Base-by-base conservation (phyloP, 2,888 invertebrate species). In the Clusia tigrina region DNA sequence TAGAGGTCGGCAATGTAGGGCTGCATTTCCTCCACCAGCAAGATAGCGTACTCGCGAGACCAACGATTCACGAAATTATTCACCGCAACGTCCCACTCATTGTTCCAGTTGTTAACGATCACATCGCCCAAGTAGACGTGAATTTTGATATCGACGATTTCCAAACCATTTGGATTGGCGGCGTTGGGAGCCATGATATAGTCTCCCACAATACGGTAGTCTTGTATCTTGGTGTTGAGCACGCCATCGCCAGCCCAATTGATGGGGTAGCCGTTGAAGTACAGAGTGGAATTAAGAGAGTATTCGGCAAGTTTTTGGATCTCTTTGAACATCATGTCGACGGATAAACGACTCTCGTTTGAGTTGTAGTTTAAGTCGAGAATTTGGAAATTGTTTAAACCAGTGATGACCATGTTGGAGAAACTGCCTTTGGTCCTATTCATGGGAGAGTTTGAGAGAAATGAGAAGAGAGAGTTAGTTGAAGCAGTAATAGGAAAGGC, bases 11-110 rank as follows among this genome's bases (percentile, higher is more conserved):
- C n/a, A n/a, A n/a, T n/a, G n/a, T n/a, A n/a, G 6, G 67, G 66
- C 59, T 78, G 73, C 2, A 77, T 66, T 64, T 74, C 60, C 58
- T 77, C 42, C 1, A 63, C 58, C 6, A 64, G 24, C 3, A 77
- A 55, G 2, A 68, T 37, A 2, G 62, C 1, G 0, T 66, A 17
- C 1, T 74, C 67, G 46, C 68, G 54, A 10, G 62, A 24, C 18
- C 58, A 70, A 2, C 63, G 64, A 22, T 79, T 73, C 17, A 58
- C 46, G 23, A 71, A 73, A 53, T 73, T 70, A 60, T 81, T 80
- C 10, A 64, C 52, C 1, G 73, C 60, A 22, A 74, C 74, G 56
- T 70, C 67, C 77, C 67, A 75, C 23, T 74, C 5, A 0, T 60
- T 52, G 54, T 81, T 71, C 70, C 78, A 71, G 60, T 71, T 71